phyloP scores from a whole-genome alignment of 2,888 invertebrate species.

The Chrysina gloriosa region DNA sequence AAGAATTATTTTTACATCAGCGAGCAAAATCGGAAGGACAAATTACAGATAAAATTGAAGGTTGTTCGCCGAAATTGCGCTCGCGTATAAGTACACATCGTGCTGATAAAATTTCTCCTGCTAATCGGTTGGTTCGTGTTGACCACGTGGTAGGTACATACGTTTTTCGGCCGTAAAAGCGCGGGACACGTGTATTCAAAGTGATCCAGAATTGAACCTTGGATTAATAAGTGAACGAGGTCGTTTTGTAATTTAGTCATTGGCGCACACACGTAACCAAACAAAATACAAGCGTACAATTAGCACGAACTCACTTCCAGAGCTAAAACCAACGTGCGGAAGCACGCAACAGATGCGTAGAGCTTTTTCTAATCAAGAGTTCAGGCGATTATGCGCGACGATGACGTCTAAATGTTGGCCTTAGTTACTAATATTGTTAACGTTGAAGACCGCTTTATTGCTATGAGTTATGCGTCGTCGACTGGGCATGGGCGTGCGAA shows the following conservation, averaged over 20 bases:
- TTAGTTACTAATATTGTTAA: no score
- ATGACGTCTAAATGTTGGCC: no score
- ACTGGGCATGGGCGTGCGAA: no score
- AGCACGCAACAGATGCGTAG: no score
- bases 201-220: constrained; percentile 48
- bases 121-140: constrained; percentile 21
- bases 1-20: constrained; percentile 14
- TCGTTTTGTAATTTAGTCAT: constrained; percentile 43
- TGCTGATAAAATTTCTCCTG: constrained; percentile 32
- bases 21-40: constrained; percentile 22
- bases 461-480: no score
- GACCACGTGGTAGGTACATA: constrained; percentile 34
- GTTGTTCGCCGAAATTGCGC: constrained; percentile 17
- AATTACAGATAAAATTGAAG: constrained; percentile 35
- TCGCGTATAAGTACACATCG: background rate
- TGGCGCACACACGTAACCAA: background rate
- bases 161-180: constrained; percentile 14
- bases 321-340: background rate
- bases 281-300: constrained; percentile 20
- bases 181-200: constrained; percentile 42
- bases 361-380: no score
- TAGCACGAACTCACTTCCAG: background rate
- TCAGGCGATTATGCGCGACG: no score
- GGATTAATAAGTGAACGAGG: constrained; percentile 41
- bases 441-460: no score